phyloP scores from a whole-genome alignment of 2,888 invertebrate species.

The Andricus quercusramuli region DNA sequence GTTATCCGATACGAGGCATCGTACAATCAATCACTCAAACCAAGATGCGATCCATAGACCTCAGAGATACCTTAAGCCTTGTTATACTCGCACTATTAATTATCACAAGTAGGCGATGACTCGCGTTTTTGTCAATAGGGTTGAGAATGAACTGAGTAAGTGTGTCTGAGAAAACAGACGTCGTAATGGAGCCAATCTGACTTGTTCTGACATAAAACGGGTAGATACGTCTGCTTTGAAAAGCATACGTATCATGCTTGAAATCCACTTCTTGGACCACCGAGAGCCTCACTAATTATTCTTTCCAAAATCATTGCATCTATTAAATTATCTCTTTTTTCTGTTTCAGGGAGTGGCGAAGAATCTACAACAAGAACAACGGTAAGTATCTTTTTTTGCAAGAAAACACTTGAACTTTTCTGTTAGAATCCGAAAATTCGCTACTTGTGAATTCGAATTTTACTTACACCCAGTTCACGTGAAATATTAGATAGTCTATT shows the following conservation, averaged over 20 bases:
- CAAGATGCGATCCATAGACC: slow-evolving; percentile 57
- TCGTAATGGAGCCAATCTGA: slow-evolving; percentile 11
- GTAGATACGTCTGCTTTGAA: slow-evolving; percentile 11
- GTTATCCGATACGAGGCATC: slow-evolving; percentile 57
- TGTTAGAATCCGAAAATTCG: background rate
- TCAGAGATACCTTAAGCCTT: slow-evolving; percentile 55
- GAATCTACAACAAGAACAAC: slow-evolving; percentile 61
- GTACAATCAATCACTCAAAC: slow-evolving; percentile 64
- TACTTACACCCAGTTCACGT: background rate
- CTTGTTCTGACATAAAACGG: background rate
- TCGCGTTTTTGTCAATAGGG: slow-evolving; percentile 52
- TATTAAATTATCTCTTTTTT: slow-evolving; percentile 52
- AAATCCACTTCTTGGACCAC: background rate
- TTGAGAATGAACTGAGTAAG: slow-evolving; percentile 36
- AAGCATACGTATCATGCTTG: background rate
- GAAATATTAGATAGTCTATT: background rate
- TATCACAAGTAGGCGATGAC: slow-evolving; percentile 60
- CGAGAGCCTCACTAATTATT: background rate
- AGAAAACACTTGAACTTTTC: background rate
- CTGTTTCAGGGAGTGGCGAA: slow-evolving; percentile 67
- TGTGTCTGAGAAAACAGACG: slow-evolving; percentile 14
- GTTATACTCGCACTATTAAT: slow-evolving; percentile 67
- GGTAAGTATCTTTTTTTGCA: slow-evolving; percentile 62
- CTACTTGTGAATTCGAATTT: background rate
- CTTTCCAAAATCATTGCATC: background rate